These are phyloP conservation scores for Desoria tigrina DNA, from an alignment of 2,888 invertebrate genomes.

Conservation along the genomic window DNA sequence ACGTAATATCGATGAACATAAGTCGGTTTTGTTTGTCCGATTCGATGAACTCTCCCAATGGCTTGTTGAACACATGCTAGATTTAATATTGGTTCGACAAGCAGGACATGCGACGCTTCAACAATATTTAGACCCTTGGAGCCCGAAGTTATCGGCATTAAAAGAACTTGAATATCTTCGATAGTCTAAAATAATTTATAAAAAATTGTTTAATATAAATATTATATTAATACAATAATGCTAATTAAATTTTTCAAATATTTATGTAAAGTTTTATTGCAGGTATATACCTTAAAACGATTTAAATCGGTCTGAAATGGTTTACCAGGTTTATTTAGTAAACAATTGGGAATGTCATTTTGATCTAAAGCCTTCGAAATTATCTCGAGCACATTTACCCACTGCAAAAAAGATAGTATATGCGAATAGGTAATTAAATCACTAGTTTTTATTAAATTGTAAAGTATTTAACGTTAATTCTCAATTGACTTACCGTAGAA, in stretches of 20 bases:
- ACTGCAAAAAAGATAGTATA: no score
- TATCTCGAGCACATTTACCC: constrained; percentile 60
- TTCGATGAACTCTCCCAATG: constrained; percentile 74
- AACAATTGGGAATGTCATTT: constrained; percentile 60
- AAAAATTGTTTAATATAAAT: neutral
- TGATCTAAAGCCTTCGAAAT: constrained; percentile 61
- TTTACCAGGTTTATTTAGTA: constrained; percentile 55
- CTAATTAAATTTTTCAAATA: neutral
- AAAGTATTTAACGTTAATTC: neutral
- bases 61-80: constrained; percentile 74
- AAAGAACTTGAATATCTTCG: constrained; percentile 59
- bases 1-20: constrained; percentile 72
- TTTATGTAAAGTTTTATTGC: no score
- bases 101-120: constrained; percentile 75
- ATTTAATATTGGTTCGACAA: constrained; percentile 74
- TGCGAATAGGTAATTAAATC: neutral
- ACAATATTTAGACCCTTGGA: constrained; percentile 75
- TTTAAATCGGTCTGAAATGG: constrained; percentile 59
- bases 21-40: constrained; percentile 73
- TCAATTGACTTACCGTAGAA: constrained; percentile 61
- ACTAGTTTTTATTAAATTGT: neutral
- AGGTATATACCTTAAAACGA: constrained; percentile 63
- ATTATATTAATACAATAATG: neutral
- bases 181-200: constrained; percentile 39
- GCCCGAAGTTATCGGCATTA: constrained; percentile 70